Evolutionary conservation across 2,113 vertebrate genomes (phyloP), one percentile per base, ranked within the genome.

Genomic region (Oncorhynchus nerka): DNA sequence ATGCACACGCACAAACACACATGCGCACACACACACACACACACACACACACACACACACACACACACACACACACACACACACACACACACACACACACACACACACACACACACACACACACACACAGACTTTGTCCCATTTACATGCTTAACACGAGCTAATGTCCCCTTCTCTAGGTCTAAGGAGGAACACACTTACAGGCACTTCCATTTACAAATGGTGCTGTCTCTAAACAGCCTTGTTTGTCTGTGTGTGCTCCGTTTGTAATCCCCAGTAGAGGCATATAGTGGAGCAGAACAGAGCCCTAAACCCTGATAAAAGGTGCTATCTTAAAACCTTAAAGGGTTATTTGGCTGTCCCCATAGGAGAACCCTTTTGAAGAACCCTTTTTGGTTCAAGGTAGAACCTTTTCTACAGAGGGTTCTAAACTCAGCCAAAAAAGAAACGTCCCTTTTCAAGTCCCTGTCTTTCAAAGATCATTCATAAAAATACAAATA

Each of bases 81-180:
- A 28, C 28, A 28, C 2, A 28, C 28, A 28, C 2, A 28, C 26
- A 28, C 2, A 28, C 26, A 28, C 0, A 28, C 26, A 28, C 2
- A 28, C 26, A 28, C 2, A 28, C 26, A 28, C 2, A 28, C 26
- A 28, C 2, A 28, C 51, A 55, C 12, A 66, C 13, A 66, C 3
- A 28, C n/a, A 64, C 30, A 80, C 82, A 81, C 80, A 65, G 79
- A 34, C 32, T 86, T 88, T 84, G 83, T 87, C 76, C 82, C 84
- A 88, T 89, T 89, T 89, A 86, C 81, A 79, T 79, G 77, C 75
- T 81, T 87, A 88, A 90, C 73, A 80, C 73, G 19, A 65, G 79
- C 66, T 87, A 84, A 89, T 89, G 86, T 78, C 81, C 76, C 49
- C 15, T 83, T 71, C 15, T 68, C 68, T 73, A 71, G 59, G 39